Evolutionary conservation across 2,888 invertebrate genomes (phyloP).

Genomic region (Hirudinaria manillensis): DNA sequence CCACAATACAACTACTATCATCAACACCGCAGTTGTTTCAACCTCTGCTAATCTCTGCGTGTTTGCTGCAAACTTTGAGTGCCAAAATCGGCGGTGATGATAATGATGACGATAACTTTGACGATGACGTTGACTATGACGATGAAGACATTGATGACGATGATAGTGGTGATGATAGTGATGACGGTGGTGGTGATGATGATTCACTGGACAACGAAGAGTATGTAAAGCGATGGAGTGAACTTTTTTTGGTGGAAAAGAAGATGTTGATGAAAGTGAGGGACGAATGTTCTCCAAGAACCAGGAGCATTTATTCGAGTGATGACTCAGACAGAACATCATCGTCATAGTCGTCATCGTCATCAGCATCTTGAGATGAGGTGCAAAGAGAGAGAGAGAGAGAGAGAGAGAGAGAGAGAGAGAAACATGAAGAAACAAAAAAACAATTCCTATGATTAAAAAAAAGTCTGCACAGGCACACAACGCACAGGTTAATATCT

Average conservation of each 20-base stretch:
- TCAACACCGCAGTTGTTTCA: background rate
- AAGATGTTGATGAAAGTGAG: slow-evolving; percentile 9
- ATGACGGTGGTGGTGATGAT: slow-evolving; percentile 15
- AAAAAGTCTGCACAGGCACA: background rate
- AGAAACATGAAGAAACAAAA: background rate
- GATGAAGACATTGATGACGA: slow-evolving; percentile 20
- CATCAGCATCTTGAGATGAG: background rate
- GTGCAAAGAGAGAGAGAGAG: background rate
- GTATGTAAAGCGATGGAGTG: too few species aligned
- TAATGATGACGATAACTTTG: slow-evolving; percentile 23
- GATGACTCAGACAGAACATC: slow-evolving; percentile 8
- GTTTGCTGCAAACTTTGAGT: too few species aligned
- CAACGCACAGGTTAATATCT: background rate
- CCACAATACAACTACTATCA: background rate
- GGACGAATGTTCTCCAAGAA: too few species aligned
- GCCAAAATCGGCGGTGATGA: slow-evolving; percentile 13
- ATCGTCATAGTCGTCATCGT: slow-evolving; percentile 11
- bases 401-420: slow-evolving; percentile 4
- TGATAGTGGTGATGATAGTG: slow-evolving; percentile 17
- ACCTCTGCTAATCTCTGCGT: background rate
- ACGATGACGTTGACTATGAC: slow-evolving; percentile 25
- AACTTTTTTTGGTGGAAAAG: background rate
- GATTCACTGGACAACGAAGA: background rate
- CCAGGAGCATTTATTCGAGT: too few species aligned
- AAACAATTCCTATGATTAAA: background rate